A percentile compares a stretch with the other conserved stretches of the same genome.
phyloP scores from a whole-genome alignment of 2,888 invertebrate species.

The Protophormia terraenovae region DNA sequence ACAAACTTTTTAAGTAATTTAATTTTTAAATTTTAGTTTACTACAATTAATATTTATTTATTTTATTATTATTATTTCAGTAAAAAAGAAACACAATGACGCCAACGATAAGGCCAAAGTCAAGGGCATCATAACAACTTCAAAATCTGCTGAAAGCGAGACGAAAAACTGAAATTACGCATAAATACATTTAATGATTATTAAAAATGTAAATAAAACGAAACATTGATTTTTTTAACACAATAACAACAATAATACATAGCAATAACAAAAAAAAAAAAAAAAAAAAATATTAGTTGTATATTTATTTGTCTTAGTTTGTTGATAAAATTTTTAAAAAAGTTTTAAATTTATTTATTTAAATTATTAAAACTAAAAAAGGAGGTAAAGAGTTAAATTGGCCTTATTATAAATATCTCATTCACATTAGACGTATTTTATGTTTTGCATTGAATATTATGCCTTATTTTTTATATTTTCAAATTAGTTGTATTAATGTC shows the following conservation, averaged over 20 bases:
- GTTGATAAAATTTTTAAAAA: background rate
- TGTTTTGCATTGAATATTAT: too few relatives aligned
- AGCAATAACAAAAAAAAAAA: background rate
- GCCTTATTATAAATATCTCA: too few relatives aligned
- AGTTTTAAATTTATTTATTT: too few relatives aligned
- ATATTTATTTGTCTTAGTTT: background rate
- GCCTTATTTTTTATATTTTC: too few relatives aligned
- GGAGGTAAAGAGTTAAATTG: too few relatives aligned
- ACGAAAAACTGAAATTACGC: background rate
- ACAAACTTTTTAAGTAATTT: constrained; percentile 15
- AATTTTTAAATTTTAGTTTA: background rate
- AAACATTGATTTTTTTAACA: background rate
- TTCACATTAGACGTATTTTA: too few relatives aligned
- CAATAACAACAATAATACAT: background rate
- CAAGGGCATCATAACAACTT: constrained; percentile 72
- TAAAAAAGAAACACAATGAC: constrained; percentile 77
- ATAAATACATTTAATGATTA: background rate
- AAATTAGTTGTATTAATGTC: too few relatives aligned
- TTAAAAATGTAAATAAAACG: constrained; percentile 2
- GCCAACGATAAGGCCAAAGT: constrained; percentile 75
- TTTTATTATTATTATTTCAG: constrained; percentile 71
- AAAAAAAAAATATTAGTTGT: background rate
- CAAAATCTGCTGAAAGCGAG: background rate
- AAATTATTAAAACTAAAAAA: too few relatives aligned
- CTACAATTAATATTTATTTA: constrained; percentile 12